Base-by-base conservation (phyloP, 2,113 vertebrate species). In the Cyanoliseus patagonus region DNA sequence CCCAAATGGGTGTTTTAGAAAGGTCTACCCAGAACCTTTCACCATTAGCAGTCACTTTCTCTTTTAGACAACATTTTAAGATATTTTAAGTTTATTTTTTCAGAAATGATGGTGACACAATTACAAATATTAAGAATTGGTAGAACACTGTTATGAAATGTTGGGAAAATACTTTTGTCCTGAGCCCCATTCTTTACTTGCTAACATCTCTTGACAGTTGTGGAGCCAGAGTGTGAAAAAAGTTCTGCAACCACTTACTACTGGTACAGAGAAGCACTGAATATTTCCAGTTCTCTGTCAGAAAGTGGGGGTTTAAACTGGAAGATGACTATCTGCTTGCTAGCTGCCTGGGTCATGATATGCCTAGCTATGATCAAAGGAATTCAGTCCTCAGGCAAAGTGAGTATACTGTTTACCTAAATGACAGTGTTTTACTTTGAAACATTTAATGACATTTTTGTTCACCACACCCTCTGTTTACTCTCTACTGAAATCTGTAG, bases 281-380 rank as follows among this genome's bases (percentile, higher is more conserved):
- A 99, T 97, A 99, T 99, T 98, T 99, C 99, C 7, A 96, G 98
- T 97, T 99, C 98, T 92, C 98, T 99, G 90, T 98, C 99, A 11
- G 99, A 99, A 96, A 97, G 99, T 3, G 99, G 99, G 10, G 99
- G 99, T 67, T 98, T 99, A 70, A 99, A 99, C 79, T 99, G 99
- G 99, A 99, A 98, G 98, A 99, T 99, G 99, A 99, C 98, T 2
- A 0, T 99, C 94, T 99, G 99, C 93, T 97, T 99, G 91, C 97
- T 99, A 96, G 97, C 93, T 51, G 99, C 99, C 77, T 99, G 99
- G 99, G 92, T 98, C 47, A 98, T 99, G 97, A 99, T 99, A 39
- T 99, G 99, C 94, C 98, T 99, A 41, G 99, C 99, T 94, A 99
- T 99, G 99, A 99, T 99, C 96, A 99, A 99, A 98, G 99, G 99